phyloP scores from a whole-genome alignment of 2,888 invertebrate genomes.

The Aleiodes alternator region DNA sequence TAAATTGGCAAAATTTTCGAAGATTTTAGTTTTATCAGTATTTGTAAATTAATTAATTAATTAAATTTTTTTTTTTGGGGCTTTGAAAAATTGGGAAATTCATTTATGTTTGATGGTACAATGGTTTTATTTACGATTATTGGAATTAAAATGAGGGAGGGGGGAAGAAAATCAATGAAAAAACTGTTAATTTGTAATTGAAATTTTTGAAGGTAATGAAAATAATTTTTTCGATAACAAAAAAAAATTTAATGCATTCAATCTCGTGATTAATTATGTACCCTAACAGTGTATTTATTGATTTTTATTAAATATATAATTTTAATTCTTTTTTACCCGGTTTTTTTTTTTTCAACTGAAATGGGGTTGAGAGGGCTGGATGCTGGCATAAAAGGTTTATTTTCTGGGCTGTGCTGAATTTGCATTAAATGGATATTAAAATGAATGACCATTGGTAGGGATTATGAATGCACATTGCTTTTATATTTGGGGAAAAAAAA shows the following conservation, averaged over 20 bases:
- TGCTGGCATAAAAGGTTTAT: constrained; percentile 12
- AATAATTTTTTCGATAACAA: no score
- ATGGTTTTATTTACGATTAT: no score
- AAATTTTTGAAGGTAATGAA: no score
- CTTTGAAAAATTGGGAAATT: no score
- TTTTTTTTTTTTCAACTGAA: constrained; percentile 9
- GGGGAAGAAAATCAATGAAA: no score
- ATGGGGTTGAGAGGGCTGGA: neutral
- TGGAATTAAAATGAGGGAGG: no score
- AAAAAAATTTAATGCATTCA: no score
- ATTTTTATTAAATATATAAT: no score
- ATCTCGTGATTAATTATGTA: no score
- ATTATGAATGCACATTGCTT: constrained; percentile 71
- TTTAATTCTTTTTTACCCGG: neutral
- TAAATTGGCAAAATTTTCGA: neutral
- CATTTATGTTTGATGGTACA: no score
- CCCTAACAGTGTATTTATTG: no score
- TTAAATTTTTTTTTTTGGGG: neutral
- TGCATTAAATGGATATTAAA: constrained; percentile 75
- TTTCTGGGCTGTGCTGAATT: constrained; percentile 60
- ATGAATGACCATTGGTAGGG: constrained; percentile 72
- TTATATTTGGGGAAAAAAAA: constrained; percentile 2
- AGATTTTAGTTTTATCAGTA: neutral
- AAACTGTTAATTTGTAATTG: no score
- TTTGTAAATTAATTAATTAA: neutral